Conservation (phyloP, 2,888 invertebrate genomes). For the Drosophila merina region DNA sequence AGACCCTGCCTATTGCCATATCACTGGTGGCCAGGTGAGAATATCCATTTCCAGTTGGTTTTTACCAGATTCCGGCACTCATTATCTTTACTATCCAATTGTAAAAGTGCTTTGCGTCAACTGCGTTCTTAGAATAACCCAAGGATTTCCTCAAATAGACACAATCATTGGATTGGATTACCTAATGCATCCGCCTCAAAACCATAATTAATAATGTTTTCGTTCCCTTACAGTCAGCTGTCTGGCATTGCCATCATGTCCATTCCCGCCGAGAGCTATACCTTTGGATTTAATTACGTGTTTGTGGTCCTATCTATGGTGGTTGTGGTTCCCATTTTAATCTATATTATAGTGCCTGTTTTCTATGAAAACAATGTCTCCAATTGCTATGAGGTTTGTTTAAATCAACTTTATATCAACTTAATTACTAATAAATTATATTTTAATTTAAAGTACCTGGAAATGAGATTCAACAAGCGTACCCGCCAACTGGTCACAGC, state of each 20-base stretch:
- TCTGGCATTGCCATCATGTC: constrained; percentile 86
- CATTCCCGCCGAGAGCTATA: constrained; percentile 85
- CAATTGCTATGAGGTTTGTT: constrained; percentile 84
- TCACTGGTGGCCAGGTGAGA: constrained; percentile 86
- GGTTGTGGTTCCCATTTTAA: constrained; percentile 76
- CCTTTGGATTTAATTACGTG: constrained; percentile 84
- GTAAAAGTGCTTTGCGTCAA: constrained; percentile 32
- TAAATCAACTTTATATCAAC: not conserved
- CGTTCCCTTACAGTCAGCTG: constrained; percentile 83
- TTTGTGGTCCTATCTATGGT: constrained; percentile 83
- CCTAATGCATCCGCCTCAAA: not conserved
- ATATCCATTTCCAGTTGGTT: constrained; percentile 8
- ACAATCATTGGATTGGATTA: not conserved
- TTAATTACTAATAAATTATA: not conserved
- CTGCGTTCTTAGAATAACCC: constrained; percentile 4
- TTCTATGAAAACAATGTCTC: constrained; percentile 85
- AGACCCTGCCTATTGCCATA: constrained; percentile 86
- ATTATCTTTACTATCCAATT: constrained; percentile 12
- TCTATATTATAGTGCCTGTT: constrained; percentile 84
- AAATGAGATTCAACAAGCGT: constrained; percentile 79
- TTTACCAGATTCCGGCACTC: constrained; percentile 17
- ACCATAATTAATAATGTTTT: not conserved
- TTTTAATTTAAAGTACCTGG: constrained; percentile 74
- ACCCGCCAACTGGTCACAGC: constrained; percentile 79
- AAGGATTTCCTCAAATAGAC: not conserved